Evolutionary conservation across 2,888 invertebrate species (phyloP).

Genomic region (Eristalis arbustorum): DNA sequence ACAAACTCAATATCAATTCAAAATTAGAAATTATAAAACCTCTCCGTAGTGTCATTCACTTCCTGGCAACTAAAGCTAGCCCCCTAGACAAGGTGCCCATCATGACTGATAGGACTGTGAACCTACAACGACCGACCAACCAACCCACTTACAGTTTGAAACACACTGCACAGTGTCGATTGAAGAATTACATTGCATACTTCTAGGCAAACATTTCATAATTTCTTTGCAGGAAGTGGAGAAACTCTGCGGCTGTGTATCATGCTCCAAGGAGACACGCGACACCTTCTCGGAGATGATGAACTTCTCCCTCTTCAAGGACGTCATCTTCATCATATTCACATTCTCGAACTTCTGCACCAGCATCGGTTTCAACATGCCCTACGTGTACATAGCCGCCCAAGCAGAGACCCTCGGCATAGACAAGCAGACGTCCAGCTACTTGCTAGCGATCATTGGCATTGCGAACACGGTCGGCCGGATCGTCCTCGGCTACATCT

Average conservation of each 20-base stretch:
- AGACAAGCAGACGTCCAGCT: conserved; percentile 83
- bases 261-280: conserved; percentile 86
- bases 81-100: too few species aligned
- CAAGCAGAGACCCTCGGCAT: conserved; percentile 85
- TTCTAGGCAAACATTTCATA: not conserved
- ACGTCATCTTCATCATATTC: conserved; percentile 94
- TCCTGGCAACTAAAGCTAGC: not conserved
- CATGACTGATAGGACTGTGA: not conserved
- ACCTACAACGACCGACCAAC: not conserved
- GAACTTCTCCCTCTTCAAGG: conserved; percentile 90
- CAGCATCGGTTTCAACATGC: conserved; percentile 96
- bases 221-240: conserved; percentile 71
- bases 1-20: too few species aligned
- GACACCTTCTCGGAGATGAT: conserved; percentile 90
- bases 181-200: not conserved
- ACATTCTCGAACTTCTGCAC: conserved; percentile 92
- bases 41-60: not conserved
- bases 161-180: not conserved
- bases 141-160: not conserved
- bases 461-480: conserved; percentile 94
- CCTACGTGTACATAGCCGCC: conserved; percentile 92
- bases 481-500: conserved; percentile 91
- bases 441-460: conserved; percentile 90
- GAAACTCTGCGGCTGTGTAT: conserved; percentile 83
- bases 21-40: too few species aligned